Conservation (phyloP, 64 coral and sea anemone genomes). For the Pachyseris speciosa region DNA sequence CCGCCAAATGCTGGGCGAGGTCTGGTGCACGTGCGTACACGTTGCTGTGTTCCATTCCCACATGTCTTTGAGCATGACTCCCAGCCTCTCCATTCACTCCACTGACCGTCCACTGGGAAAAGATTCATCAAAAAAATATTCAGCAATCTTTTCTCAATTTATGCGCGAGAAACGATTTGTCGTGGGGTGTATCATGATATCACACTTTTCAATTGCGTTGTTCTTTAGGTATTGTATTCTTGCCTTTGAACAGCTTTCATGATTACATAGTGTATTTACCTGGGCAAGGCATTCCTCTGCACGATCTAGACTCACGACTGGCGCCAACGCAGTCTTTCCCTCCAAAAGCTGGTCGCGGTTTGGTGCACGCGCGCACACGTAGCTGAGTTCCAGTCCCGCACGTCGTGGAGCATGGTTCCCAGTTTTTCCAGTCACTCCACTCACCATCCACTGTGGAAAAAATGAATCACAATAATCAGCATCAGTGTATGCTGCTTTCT, state of each 20-base stretch:
- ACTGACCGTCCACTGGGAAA: constrained; percentile 46
- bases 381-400: constrained; percentile 37
- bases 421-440: constrained; percentile 38
- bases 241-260: too few species aligned
- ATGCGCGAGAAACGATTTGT: too few species aligned
- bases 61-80: constrained; percentile 30
- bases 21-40: constrained; percentile 40
- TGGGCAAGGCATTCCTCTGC: background rate
- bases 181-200: too few species aligned
- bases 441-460: constrained; percentile 1
- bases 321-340: constrained; percentile 23
- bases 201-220: too few species aligned
- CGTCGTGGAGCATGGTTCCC: background rate
- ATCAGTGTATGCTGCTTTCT: too few species aligned
- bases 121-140: background rate
- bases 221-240: too few species aligned
- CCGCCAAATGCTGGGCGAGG: constrained; percentile 63
- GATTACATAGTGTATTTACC: too few species aligned
- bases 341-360: constrained; percentile 28
- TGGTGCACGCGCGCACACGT: constrained; percentile 27
- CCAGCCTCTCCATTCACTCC: constrained; percentile 18
- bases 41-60: constrained; percentile 43
- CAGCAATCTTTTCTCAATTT: too few species aligned
- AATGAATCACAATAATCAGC: background rate
- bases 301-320: background rate